Percentiles rank a stretch among this genome's conserved stretches.
phyloP scores from a whole-genome alignment of 2,113 vertebrate species.

The Pterocles burchelli region DNA sequence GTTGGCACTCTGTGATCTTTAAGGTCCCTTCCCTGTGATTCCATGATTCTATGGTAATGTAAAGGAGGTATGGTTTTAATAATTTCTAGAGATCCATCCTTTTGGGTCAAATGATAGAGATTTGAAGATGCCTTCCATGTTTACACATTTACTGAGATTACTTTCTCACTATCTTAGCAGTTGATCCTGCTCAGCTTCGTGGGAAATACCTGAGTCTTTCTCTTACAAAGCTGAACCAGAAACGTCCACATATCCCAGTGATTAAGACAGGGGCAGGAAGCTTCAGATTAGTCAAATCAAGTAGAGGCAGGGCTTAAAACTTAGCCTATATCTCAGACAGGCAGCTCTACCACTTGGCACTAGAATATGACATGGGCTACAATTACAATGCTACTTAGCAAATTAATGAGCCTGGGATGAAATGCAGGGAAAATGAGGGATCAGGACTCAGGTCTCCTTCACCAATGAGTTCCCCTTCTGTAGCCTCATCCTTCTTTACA shows the following conservation, averaged over 20 bases:
- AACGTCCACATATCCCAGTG: background rate
- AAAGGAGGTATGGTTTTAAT: background rate
- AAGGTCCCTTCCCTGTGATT: background rate
- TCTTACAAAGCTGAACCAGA: background rate
- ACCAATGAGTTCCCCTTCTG: background rate
- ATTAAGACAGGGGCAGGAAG: background rate
- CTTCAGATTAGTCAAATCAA: background rate
- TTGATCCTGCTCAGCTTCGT: background rate
- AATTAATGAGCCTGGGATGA: background rate
- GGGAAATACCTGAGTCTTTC: background rate
- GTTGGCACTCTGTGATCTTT: background rate
- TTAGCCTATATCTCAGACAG: background rate
- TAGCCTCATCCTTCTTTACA: background rate
- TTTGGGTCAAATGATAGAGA: background rate
- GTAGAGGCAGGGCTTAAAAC: background rate
- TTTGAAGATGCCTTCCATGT: background rate
- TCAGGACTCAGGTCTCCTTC: background rate
- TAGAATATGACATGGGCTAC: background rate
- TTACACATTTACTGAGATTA: background rate
- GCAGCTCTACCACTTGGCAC: background rate
- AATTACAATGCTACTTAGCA: background rate
- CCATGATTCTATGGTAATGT: background rate
- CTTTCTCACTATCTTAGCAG: background rate
- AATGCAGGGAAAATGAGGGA: background rate
- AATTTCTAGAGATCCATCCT: accelerated